Percentiles rank a stretch among this genome's conserved stretches.
These are phyloP conservation scores for Heterotilapia buettikoferi DNA, from an alignment of 2,113 vertebrate genomes.

Conservation along the genomic window DNA sequence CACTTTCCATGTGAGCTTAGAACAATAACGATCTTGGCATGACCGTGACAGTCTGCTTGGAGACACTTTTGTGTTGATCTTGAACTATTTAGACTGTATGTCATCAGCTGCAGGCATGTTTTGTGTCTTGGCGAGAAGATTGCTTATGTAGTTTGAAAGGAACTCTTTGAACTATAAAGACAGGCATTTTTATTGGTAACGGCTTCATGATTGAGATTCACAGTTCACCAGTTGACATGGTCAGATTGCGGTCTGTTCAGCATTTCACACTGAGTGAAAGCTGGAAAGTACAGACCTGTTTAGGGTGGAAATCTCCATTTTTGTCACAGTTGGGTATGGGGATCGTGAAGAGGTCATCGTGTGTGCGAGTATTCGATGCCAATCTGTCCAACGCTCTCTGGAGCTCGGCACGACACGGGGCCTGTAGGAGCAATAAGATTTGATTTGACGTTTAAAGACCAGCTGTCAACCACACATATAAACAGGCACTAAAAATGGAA, in stretches of 20 bases:
- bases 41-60: slow-evolving; percentile 6
- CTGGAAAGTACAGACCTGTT: slow-evolving; percentile 77
- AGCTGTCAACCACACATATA: accelerated
- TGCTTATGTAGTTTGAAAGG: slow-evolving; percentile 12
- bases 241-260: not conserved
- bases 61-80: slow-evolving; percentile 36
- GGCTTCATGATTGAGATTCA: not conserved
- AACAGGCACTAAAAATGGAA: not conserved
- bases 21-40: slow-evolving; percentile 36
- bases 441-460: not conserved
- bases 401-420: slow-evolving; percentile 86
- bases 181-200: slow-evolving; percentile 19
- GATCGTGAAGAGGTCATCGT: slow-evolving; percentile 86
- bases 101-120: slow-evolving; percentile 17
- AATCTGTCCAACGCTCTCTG: slow-evolving; percentile 84
- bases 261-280: not conserved
- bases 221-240: not conserved
- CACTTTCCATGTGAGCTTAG: slow-evolving; percentile 20
- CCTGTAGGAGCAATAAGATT: slow-evolving; percentile 58
- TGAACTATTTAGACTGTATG: slow-evolving; percentile 30
- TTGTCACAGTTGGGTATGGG: slow-evolving; percentile 94
- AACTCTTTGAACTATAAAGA: slow-evolving; percentile 6
- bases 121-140: slow-evolving; percentile 19
- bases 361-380: slow-evolving; percentile 82
- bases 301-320: slow-evolving; percentile 88